A percentile compares a stretch with the other conserved stretches of the same genome.
phyloP scores from a whole-genome alignment of 1,140 invertebrate genomes.

The Euura lappo region DNA sequence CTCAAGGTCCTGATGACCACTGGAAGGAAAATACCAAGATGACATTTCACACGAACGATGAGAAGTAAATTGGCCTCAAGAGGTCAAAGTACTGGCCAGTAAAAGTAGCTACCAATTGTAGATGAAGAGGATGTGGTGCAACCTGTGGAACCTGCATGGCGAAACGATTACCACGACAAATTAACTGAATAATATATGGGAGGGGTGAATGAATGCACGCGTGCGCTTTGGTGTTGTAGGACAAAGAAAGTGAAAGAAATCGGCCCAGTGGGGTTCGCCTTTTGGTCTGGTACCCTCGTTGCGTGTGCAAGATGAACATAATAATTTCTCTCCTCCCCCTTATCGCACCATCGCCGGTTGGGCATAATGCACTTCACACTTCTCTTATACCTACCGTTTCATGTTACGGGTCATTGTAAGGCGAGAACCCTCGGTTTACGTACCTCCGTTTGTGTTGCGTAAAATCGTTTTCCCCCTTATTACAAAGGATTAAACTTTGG shows the following conservation, averaged over 20 bases:
- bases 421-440: neutral
- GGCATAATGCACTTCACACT: constrained; percentile 39
- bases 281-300: too few species aligned
- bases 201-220: constrained; percentile 1
- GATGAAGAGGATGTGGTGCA: neutral
- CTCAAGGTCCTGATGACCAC: neutral
- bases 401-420: constrained; percentile 39
- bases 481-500: neutral
- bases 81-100: too few species aligned
- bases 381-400: constrained; percentile 38
- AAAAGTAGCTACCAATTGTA: too few species aligned
- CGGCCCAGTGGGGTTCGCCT: neutral
- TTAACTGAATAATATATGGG: neutral
- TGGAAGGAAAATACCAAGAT: too few species aligned
- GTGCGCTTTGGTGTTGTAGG: neutral
- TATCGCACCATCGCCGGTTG: neutral
- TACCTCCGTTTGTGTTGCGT: too few species aligned
- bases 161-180: neutral
- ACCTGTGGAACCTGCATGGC: neutral
- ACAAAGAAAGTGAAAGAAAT: neutral
- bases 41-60: too few species aligned
- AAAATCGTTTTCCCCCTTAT: neutral
- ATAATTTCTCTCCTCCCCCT: neutral
- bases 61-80: too few species aligned
- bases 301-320: neutral